Evolutionary conservation across 2,888 invertebrate species (phyloP), one percentile per base, ranked within the genome.

Genomic region (Sylvicola fuscatus): DNA sequence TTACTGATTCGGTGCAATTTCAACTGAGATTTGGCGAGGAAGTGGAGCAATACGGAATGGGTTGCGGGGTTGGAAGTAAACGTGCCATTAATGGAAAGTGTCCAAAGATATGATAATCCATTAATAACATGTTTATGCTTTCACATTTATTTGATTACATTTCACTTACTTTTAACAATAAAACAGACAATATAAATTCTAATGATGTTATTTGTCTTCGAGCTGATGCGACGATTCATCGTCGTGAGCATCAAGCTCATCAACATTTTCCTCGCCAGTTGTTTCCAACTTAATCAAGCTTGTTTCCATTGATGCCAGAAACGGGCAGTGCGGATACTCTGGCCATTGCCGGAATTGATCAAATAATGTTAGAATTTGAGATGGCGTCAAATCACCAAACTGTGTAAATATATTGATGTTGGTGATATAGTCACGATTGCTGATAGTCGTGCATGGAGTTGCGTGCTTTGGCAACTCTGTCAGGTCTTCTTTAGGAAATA

Each of bases 361-460:
- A 47, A 75, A 83, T 2, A 82, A 51, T 8, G 69, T 62, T 11
- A 78, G 47, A 46, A 77, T 64, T 51, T 81, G 67, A 32, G 52
- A 47, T 1, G 78, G 68, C 32, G 51, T 65, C 6, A 83, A 57
- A 45, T 80, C 73, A 0, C 72, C 70, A 49, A 79, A 81, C 51
- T 70, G 63, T 0, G 79, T 80, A 47, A 68, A 80, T 43, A 82
- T 76, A 38, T 67, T 70, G 44, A 75, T 68, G 41, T 73, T 65
- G 5, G 68, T 64, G 42, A 43, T 53, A 35, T 44, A 54, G 42
- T 56, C 47, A 1, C 39, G 40, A 3, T 42, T 45, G 26, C 42
- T 50, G 42, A 59, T 52, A 5, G 46, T 49, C 3, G 43, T 45
- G 39, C 53, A 52, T 2, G 36, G 47, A 3, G 34, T 46, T 12